Evolutionary conservation across 2,888 invertebrate species (phyloP), one percentile per base, ranked within the genome.

Genomic region (Allygus modestus): DNA sequence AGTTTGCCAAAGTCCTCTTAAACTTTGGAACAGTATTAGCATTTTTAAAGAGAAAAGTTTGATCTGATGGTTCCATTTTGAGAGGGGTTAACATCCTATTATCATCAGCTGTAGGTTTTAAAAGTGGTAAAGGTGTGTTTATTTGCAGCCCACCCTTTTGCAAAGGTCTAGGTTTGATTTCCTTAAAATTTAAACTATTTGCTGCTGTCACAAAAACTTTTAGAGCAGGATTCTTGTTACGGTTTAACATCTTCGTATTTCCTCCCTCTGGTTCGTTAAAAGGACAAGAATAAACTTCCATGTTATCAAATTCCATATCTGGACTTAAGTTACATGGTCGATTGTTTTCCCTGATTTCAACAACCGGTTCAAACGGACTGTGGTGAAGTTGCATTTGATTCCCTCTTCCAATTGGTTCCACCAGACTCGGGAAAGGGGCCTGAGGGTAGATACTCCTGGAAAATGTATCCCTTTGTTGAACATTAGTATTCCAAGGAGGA

Each of bases 221-320:
- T 0, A 20, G n/a, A 71, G 1, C 7, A 9, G 41, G 20, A 11
- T 71, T 71, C 26, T 69, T 69, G 7, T 23, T 15, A 23, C 7
- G 33, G 15, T 69, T 7, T 4, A 20, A 33, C 1, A 37, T 20
- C 1, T 33, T 71, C 0, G 1, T 23, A 69, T 69, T 69, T 1
- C 1, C 20, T 23, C 37, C 41, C 11, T 41, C 71, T 11, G 1
- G 11, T 71, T 37, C 23, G 1, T 17, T 28, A 11, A 11, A 23
- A n/a, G 79, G 79, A 4, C 15, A 20, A 58, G 79, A 79, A 28
- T 79, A 58, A 79, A 79, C 33, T 33, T 58, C 23, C n/a, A 58
- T 17, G 33, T 79, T 37, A 23, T 79, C 79, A 79, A 79, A 79
- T 33, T 79, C 79, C 79, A 79, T 79, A 20, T 58, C 79, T 17